Evolutionary conservation across 92 coral and sea anemone species (phyloP), one percentile per base, ranked within the genome.

Genomic region (Bergia puertoricense): DNA sequence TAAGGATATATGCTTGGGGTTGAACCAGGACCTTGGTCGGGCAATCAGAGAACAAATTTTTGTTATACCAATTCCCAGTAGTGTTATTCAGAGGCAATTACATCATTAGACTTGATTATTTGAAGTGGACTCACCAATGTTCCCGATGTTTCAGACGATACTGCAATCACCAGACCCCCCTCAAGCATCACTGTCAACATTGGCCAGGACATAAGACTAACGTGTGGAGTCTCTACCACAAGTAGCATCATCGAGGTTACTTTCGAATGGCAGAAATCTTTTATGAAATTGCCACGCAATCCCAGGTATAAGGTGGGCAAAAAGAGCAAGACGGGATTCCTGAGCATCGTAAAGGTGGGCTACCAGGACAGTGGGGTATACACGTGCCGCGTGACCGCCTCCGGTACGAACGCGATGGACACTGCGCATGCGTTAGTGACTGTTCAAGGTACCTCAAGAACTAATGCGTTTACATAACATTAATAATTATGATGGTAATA

Each of bases 321-420:
- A 56, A 85, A 85, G 16, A 48, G 41, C 75, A 85, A 88, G 80
- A 86, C 65, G 16, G 95, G 98, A 0, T 91, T 84, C 51, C 41
- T 95, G 16, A 89, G 76, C 30, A 95, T 95, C 16, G 81, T 77
- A 2, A 89, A 79, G 42, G 98, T 84, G 1, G 80, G 57, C 9
- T 95, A 91, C 69, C 41, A 86, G 9, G 98, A 95, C 72, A 82
- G 88, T 39, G 98, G 98, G 2, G 83, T 90, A 69, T 95, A 95
- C 74, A 62, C 89, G 10, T 95, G 98, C 41, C 89, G 56, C 37
- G 93, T 85, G 50, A 88, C 93, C 16, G 85, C 89, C 6, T 81
- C 92, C 22, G 94, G 89, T 1, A 88, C 88, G 43, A 81, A 82
- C 42, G 76, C 76, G 8, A 80, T 41, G 80, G 89, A 88, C 22